Evolutionary conservation across 2,888 invertebrate species (phyloP).

Genomic region (Nomada fabriciana): DNA sequence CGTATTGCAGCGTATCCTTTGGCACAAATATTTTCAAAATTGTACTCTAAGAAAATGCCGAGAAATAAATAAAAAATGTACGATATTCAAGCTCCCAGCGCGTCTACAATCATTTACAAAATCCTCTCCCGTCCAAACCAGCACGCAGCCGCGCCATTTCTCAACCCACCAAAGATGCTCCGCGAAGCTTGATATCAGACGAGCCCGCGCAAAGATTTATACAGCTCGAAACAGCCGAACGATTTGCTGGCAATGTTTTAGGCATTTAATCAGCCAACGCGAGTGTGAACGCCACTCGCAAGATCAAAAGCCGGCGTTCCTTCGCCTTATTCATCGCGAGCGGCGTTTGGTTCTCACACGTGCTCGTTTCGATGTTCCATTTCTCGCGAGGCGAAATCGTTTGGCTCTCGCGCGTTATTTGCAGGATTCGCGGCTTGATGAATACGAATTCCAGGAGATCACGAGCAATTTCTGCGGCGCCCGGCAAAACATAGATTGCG

Average conservation of each 20-base stretch:
- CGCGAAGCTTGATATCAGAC: background rate
- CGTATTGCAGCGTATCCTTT: too few relatives aligned
- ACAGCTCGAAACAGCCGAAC: conserved; percentile 7
- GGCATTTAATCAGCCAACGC: conserved; percentile 20
- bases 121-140: too few relatives aligned
- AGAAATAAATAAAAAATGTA: too few relatives aligned
- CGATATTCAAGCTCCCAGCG: too few relatives aligned
- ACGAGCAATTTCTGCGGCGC: conserved; percentile 63
- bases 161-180: background rate
- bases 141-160: too few relatives aligned
- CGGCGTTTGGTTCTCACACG: background rate
- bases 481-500: conserved; percentile 66
- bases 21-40: too few relatives aligned
- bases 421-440: conserved; percentile 60
- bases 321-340: background rate
- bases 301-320: background rate
- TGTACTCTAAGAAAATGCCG: too few relatives aligned
- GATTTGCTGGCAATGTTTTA: background rate
- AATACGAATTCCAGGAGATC: conserved; percentile 68
- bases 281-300: conserved; percentile 6
- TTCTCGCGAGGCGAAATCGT: conserved; percentile 23
- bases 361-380: conserved; percentile 42
- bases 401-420: conserved; percentile 39
- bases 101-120: too few relatives aligned
- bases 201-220: background rate